Conservation (phyloP, 2,797 vertebrate species). For the Lutra lutra region DNA sequence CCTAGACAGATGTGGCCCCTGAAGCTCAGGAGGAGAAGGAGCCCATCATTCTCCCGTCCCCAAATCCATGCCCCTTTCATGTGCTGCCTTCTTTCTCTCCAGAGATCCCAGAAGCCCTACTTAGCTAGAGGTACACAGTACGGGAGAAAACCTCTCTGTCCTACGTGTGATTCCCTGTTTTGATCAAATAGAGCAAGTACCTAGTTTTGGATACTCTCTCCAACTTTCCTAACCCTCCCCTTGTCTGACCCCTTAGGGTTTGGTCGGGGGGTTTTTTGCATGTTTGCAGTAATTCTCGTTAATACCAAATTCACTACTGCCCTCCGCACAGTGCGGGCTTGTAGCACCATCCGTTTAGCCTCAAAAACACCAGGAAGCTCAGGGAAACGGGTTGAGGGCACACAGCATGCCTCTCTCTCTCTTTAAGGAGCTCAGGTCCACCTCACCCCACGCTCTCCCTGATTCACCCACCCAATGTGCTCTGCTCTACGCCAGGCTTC, state of each 20-base stretch:
- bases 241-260: neutral
- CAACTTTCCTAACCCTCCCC: neutral
- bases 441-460: neutral
- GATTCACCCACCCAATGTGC: neutral
- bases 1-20: neutral
- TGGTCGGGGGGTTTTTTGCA: neutral
- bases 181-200: neutral
- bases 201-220: neutral
- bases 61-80: neutral
- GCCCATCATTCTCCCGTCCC: neutral
- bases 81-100: neutral
- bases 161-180: neutral
- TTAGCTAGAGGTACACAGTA: neutral
- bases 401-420: neutral
- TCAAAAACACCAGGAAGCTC: neutral
- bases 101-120: neutral
- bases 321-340: neutral
- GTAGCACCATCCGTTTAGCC: neutral
- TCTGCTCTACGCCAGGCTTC: neutral
- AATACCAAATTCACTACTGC: neutral
- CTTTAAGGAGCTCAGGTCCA: neutral
- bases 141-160: neutral
- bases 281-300: conserved; percentile 5
- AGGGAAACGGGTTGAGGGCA: neutral
- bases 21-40: neutral